Conservation (phyloP, 2,113 vertebrate species). For the Rhinoptilus africanus region DNA sequence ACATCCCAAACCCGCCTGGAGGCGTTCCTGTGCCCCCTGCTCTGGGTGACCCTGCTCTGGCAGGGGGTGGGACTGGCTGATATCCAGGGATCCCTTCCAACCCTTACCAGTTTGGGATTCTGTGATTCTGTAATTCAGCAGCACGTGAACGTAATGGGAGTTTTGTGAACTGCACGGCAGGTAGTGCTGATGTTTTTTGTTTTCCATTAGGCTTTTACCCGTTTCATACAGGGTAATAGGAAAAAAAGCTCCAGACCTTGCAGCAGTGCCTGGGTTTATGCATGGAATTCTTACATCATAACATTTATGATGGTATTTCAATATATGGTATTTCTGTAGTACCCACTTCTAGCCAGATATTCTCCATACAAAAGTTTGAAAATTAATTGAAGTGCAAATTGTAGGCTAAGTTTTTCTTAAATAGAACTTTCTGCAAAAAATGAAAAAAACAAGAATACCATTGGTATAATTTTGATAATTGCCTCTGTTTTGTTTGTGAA, state of each 20-base stretch:
- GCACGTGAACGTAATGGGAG: accelerated
- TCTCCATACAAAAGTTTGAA: background rate
- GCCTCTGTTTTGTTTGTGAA: background rate
- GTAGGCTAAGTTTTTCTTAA: background rate
- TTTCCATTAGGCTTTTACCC: background rate
- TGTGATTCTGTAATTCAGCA: background rate
- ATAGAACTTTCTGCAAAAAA: background rate
- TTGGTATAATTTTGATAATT: background rate
- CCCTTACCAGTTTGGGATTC: too few relatives aligned
- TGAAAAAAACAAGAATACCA: background rate
- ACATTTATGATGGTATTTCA: background rate
- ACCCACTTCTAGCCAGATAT: background rate
- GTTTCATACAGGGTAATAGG: background rate
- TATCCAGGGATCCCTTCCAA: too few relatives aligned
- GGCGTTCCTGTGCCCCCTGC: too few relatives aligned
- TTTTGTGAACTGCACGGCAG: background rate
- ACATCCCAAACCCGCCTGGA: too few relatives aligned
- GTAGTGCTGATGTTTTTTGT: background rate
- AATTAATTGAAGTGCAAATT: background rate
- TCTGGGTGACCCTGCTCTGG: too few relatives aligned
- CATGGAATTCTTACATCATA: background rate
- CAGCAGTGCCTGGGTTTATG: background rate
- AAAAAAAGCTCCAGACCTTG: background rate
- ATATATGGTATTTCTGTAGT: background rate
- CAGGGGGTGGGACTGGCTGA: too few relatives aligned